A percentile compares a stretch with the other conserved stretches of the same genome.
These are phyloP conservation scores for Sericinus montela DNA, from an alignment of 2,888 invertebrate species.

Conservation along the genomic window DNA sequence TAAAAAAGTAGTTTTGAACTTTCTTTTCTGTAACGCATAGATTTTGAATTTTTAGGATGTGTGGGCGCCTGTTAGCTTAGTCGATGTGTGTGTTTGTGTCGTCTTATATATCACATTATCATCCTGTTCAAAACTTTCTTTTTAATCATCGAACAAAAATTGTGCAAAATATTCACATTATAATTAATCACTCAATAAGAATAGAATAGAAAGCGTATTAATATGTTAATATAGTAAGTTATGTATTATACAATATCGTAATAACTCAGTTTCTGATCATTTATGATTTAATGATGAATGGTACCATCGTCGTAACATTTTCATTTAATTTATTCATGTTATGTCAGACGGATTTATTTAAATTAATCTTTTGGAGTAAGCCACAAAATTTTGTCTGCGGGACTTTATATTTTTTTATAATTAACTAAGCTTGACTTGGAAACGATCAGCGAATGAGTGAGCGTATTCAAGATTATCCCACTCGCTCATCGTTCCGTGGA, in stretches of 20 bases:
- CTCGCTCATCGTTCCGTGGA: too few species aligned
- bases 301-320: not conserved
- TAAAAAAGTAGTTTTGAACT: not conserved
- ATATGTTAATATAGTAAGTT: not conserved
- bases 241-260: not conserved
- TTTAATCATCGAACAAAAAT: not conserved
- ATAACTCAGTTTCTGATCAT: not conserved
- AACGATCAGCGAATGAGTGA: too few species aligned
- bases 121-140: slow-evolving; percentile 2
- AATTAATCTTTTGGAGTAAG: too few species aligned
- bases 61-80: slow-evolving; percentile 3
- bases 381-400: too few species aligned
- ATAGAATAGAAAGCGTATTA: slow-evolving; percentile 5
- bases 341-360: too few species aligned
- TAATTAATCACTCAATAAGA: not conserved
- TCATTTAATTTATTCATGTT: not conserved
- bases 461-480: too few species aligned
- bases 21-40: not conserved
- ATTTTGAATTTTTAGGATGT: not conserved
- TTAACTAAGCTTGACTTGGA: too few species aligned
- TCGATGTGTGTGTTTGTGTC: not conserved
- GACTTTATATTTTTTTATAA: too few species aligned
- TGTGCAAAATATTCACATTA: not conserved
- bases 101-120: not conserved
- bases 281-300: not conserved